Base-by-base conservation (phyloP, 2,113 vertebrate genomes). In the Megatriorchis doriae region DNA sequence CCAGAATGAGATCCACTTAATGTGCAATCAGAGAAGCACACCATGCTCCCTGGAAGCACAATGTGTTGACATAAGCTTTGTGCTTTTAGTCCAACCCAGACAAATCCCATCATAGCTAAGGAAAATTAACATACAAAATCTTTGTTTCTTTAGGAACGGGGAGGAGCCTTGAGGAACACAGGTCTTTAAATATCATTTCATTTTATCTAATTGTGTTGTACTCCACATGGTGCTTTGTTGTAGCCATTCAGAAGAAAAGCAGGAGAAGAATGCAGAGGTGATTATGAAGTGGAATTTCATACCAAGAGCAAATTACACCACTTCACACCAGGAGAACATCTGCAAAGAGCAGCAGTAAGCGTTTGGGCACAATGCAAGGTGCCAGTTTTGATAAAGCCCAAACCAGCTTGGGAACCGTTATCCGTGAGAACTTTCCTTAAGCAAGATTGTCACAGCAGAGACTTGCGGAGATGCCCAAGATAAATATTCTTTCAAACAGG, bases 271-370 rank as follows among this genome's bases (percentile, higher is more conserved):
- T 22, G 32, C 25, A 81, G 71, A 96, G 81, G 74, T 93, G 87
- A 96, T 96, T 94, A 85, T 42, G 55, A 93, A 95, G 67, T 90
- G 42, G 84, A 86, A 91, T 91, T 96, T 94, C 84, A 94, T 70
- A 96, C 38, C 42, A 91, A 90, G 55, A 95, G 78, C 74, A 96
- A 95, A 96, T 95, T 94, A 95, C n/a, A 94, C 20, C 84, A 93
- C 86, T 95, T 96, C 70, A 88, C 68, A 74, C 38, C 29, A 88
- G 55, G 31, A 91, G 40, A 96, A 59, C 77, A 93, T 96, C 93
- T 95, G 84, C 79, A 88, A 89, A 93, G 38, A 91, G 42, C 68
- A 95, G 81, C 62, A 85, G 20, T 80, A 89, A 95, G 48, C 52
- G 58, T 65, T 14, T 53, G 53, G 73, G 66, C 53, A 91, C 38